Evolutionary conservation across 2,113 vertebrate genomes (phyloP).

Genomic region (Hipposideros armiger): DNA sequence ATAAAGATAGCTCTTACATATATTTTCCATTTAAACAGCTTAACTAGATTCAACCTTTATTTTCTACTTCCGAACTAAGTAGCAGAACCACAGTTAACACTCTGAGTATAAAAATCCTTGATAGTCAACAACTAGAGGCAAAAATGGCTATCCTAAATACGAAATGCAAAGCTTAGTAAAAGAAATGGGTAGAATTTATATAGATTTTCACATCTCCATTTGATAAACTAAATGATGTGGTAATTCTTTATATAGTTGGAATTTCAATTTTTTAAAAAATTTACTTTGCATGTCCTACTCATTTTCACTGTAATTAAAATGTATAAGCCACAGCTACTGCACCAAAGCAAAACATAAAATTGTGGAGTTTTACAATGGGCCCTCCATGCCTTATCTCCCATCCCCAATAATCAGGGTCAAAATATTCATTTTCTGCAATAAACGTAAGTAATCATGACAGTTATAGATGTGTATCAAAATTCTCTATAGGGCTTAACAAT

Average conservation of each 20-base stretch:
- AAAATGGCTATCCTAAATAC: background rate
- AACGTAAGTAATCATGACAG: background rate
- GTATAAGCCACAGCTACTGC: background rate
- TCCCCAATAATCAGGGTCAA: background rate
- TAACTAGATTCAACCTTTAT: constrained; percentile 15
- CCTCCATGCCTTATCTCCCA: background rate
- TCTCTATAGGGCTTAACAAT: background rate
- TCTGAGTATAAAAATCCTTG: background rate
- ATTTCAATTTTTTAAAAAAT: constrained; percentile 21
- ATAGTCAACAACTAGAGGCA: background rate
- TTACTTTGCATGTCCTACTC: background rate
- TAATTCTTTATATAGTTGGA: background rate
- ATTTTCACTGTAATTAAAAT: background rate
- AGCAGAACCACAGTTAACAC: background rate
- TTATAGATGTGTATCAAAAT: background rate
- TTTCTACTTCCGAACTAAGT: background rate
- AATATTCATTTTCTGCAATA: constrained; percentile 24
- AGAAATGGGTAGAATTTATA: background rate
- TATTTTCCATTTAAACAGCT: background rate
- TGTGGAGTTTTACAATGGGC: background rate
- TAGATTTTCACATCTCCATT: constrained; percentile 16
- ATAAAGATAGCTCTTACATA: background rate
- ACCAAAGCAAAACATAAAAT: constrained; percentile 21
- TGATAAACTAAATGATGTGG: constrained; percentile 15
- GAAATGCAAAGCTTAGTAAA: background rate